Base-by-base conservation (phyloP, 1,140 invertebrate species). In the Colletes latitarsis region DNA sequence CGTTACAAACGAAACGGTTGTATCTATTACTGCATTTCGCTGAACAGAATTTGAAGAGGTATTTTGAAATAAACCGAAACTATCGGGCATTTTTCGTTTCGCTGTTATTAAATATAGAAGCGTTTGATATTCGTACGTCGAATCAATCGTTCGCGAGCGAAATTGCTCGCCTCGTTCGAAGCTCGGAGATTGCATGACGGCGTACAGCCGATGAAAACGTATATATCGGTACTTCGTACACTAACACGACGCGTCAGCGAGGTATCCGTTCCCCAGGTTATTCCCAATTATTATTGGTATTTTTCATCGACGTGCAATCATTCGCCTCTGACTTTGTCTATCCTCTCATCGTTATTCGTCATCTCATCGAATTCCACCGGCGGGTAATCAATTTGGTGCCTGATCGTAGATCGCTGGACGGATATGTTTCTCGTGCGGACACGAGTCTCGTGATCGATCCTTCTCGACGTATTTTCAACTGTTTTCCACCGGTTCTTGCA, bases 341-440 rank as follows among this genome's bases (percentile, higher is more conserved):
- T 77, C 58, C 39, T 12, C 68, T 57, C 68, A 19, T 14, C 64
- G 73, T 63, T 75, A 52, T n/a, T 52, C 70, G 68, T 69, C 77
- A 81, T 73, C 55, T 69, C 57, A 82, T 77, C 75, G 67, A 64
- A 77, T 62, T 77, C 74, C 84, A 74, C 64, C 49, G 52, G 57
- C 53, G 79, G 43, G 66, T 30, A 75, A 85, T 82, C 73, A 84
- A 77, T 82, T 73, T 74, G 52, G n/a, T 75, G 78, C n/a, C 62
- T 80, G 52, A 30, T 75, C 63, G 63, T 21, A 63, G 60, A 75
- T 21, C 21, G 62, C 53, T 52, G 10, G 19, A 58, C 57, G 72
- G 53, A 55, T 30, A 30, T 78, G 76, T 14, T 75, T 58, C 60
- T 66, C 39, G 57, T 4, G 67, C 55, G 57, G 17, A 43, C 57